Base-by-base conservation (phyloP, 2,113 vertebrate species). In the Hippocampus zosterae region DNA sequence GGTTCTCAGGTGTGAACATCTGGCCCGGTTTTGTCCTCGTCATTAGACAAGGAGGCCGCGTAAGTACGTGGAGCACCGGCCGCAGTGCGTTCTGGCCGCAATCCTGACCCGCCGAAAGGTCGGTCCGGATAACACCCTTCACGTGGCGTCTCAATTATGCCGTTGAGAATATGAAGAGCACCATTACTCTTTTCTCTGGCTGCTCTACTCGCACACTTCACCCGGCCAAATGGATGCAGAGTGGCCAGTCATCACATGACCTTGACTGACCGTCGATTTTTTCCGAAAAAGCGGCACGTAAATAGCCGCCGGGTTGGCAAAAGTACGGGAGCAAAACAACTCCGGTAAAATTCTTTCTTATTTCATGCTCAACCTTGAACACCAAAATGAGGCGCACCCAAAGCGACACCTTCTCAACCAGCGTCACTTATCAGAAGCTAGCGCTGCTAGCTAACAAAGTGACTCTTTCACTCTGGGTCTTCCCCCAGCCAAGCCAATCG, bases 81-180 rank as follows among this genome's bases (percentile, higher is more conserved):
- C 50, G 46, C 18, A 18, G 13, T 40, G 15, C 13, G 41, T 67
- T 23, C 3, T 3, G 19, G 52, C 8, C 68, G 73, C 33, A 1
- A 57, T 70, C 37, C 48, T 33, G 21, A 69, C 33, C 57, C 59
- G 18, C 23, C 25, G 41, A 71, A 74, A 78, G 71, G 68, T 69
- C 60, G 55, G 70, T 82, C 72, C 79, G 62, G 63, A 77, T 70
- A 60, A 44, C 70, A 63, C 70, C 64, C 80, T 86, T 71, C 72
- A 21, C 73, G 71, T 75, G 21, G 65, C 81, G 73, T 70, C 80
- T 86, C 77, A 85, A 87, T 86, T 85, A 85, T 77, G 56, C 67
- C 56, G 59, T 80, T 65, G 72, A 77, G 68, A 63, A 60, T 67
- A 74, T 85, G 81, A 85, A 87, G 81, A 83, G 78, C 69, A 37